phyloP scores from a whole-genome alignment of 2,797 vertebrate species.

The Rhinichthys osculus region DNA sequence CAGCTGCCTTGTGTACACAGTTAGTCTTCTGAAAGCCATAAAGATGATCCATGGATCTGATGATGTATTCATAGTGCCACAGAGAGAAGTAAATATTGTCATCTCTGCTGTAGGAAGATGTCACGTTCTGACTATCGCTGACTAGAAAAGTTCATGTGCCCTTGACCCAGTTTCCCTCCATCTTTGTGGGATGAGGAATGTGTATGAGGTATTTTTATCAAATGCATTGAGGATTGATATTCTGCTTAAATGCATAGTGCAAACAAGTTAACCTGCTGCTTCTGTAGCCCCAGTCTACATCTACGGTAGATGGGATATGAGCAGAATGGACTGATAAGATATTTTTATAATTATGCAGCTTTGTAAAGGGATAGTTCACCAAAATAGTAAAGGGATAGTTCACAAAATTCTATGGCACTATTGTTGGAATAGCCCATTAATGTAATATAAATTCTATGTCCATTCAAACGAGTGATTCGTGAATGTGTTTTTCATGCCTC shows the following conservation, averaged over 20 bases:
- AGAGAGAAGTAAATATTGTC: conserved; percentile 46
- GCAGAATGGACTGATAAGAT: not conserved
- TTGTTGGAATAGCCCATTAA: too few relatives aligned
- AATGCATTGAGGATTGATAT: conserved; percentile 27
- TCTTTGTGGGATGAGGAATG: conserved; percentile 28
- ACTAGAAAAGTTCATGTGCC: conserved; percentile 33
- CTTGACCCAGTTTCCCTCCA: conserved; percentile 45
- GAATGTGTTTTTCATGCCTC: too few relatives aligned
- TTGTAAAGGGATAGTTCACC: not conserved
- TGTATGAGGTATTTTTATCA: conserved; percentile 42
- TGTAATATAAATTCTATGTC: too few relatives aligned
- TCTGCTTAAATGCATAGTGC: conserved; percentile 28
- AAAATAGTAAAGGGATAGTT: too few relatives aligned
- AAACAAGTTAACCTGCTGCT: conserved; percentile 13
- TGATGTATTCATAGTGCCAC: conserved; percentile 18
- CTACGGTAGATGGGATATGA: not conserved
- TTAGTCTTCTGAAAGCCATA: conserved; percentile 38
- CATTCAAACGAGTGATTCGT: too few relatives aligned
- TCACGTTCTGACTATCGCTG: conserved; percentile 22
- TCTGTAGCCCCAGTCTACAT: not conserved
- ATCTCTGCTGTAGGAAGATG: conserved; percentile 39
- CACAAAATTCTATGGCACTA: too few relatives aligned
- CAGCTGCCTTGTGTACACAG: conserved; percentile 45
- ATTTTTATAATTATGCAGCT: not conserved
- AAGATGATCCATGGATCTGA: conserved; percentile 33